A percentile compares a stretch with the other conserved stretches of the same genome.
Conservation (phyloP, 2,888 invertebrate species). For the Pyrrhosoma nymphula region DNA sequence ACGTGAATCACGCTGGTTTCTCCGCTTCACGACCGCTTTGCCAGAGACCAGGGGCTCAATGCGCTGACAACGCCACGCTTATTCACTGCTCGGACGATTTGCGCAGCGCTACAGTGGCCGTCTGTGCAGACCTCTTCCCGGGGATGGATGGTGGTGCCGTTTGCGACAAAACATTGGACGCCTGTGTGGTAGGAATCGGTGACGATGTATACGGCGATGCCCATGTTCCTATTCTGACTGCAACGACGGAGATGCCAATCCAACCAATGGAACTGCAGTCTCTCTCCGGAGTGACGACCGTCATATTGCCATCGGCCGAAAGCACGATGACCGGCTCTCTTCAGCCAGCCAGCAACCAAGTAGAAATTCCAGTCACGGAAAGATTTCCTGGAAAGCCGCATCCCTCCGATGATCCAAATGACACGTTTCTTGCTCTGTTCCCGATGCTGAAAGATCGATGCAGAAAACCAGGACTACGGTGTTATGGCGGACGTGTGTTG, state of each 20-base stretch:
- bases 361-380: not conserved
- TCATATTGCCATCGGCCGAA: not conserved
- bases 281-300: not conserved
- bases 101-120: slow-evolving; percentile 35
- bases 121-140: slow-evolving; percentile 44
- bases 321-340: not conserved
- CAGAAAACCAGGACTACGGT: slow-evolving; percentile 30
- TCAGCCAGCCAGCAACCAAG: not conserved
- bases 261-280: not conserved
- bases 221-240: not conserved
- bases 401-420: not conserved
- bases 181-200: slow-evolving; percentile 13
- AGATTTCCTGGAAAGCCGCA: not conserved
- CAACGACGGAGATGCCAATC: not conserved
- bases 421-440: not conserved
- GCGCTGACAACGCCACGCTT: slow-evolving; percentile 7
- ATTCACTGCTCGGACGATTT: slow-evolving; percentile 42
- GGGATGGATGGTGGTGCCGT: not conserved
- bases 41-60: slow-evolving; percentile 38
- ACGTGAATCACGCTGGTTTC: not conserved
- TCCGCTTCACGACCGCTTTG: not conserved
- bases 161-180: not conserved
- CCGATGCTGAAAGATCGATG: not conserved
- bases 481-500: not conserved
- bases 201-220: not conserved